Base-by-base conservation (phyloP, 2,113 vertebrate species). In the Nycticebus coucang region DNA sequence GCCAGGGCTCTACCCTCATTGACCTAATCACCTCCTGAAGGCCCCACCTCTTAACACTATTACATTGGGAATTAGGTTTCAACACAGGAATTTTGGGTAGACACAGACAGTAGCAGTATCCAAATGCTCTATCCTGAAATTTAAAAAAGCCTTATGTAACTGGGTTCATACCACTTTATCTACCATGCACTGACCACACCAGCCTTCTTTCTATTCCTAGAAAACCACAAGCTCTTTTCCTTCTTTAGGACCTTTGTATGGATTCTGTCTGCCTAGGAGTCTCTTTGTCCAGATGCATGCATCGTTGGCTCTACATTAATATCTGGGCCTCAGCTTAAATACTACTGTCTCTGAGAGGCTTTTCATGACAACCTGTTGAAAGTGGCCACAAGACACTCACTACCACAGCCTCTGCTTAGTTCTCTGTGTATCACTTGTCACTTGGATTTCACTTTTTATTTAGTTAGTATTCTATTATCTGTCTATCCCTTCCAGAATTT, bases 101-200 rank as follows among this genome's bases (percentile, higher is more conserved):
- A 5, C 50, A 60, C 35, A 60, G 89, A 33, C 28, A 35, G 18
- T 13, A 68, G 60, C 71, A 37, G 60, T 22, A 37, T 45, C 13
- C 71, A 89, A 19, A 83, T 33, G 11, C 7, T 24, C 41, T 59
- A 7, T 15, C 14, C 4, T 35, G 66, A 74, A 53, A 74, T 50
- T n/a, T n/a, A n/a, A n/a, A n/a, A 30, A 45, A 45, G 45, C 28
- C 5, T 41, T 26, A 1, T 62, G 4, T 55, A 10, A 24, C 1
- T n/a, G 30, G 78, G 24, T 21, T 37, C 22, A 24, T 4, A 22
- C n/a, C 11, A 8, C 22, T 83, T 55, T 15, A 24, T 4, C n/a
- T 22, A 3, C 1, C 0, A 28, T 4, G 30, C 17, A 14, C 55
- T 30, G 50, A 21, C 11, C 45, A 59, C 24, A 59, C 0, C 4